Conservation (phyloP, 2,797 vertebrate genomes). For the Lepilemur ruficaudatus region DNA sequence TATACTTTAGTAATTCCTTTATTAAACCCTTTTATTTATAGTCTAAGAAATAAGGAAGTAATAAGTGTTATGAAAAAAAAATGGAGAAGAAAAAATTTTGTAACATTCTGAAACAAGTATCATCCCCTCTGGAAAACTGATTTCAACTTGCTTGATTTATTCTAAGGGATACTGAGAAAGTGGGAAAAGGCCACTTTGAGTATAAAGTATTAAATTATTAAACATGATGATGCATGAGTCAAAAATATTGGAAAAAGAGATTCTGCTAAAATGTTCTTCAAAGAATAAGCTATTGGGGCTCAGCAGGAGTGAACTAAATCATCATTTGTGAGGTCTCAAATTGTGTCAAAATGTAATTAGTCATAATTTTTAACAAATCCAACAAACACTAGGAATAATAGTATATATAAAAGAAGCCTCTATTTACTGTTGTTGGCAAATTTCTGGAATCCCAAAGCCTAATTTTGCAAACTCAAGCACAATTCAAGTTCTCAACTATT, state of each 20-base stretch:
- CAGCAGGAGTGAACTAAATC: not conserved
- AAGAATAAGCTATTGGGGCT: not conserved
- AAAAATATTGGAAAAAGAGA: not conserved
- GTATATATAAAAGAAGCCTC: not conserved
- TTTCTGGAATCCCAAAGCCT: not conserved
- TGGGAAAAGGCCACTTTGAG: not conserved
- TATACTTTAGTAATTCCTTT: constrained; percentile 64
- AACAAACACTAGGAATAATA: not conserved
- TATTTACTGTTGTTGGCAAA: not conserved
- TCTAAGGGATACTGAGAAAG: not conserved
- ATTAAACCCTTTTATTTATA: constrained; percentile 71
- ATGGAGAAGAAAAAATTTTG: not conserved
- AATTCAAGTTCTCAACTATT: not conserved
- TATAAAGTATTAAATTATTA: not conserved
- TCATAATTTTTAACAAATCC: not conserved
- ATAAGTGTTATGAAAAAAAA: not conserved
- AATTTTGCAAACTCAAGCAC: not conserved
- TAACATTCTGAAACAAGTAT: not conserved
- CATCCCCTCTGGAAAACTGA: not conserved
- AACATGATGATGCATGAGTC: not conserved
- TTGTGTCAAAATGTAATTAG: not conserved
- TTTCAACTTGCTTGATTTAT: not conserved
- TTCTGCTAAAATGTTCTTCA: not conserved
- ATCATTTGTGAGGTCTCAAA: not conserved
- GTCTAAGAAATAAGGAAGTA: constrained; percentile 66